phyloP scores from a whole-genome alignment of 2,113 vertebrate genomes.

The Malurus alboscapulatus region DNA sequence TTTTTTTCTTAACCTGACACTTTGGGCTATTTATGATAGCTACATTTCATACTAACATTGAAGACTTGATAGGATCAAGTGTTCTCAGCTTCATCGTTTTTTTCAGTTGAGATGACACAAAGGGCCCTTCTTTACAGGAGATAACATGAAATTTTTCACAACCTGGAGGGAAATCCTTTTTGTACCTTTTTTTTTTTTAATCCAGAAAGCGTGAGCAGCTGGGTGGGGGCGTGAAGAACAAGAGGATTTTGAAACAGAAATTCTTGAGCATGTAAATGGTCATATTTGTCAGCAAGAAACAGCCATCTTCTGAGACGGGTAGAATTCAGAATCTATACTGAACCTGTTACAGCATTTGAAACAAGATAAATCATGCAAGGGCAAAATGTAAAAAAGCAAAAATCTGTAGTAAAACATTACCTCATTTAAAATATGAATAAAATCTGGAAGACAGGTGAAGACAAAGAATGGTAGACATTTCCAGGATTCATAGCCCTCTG shows the following conservation, averaged over 20 bases:
- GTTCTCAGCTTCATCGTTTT: not conserved
- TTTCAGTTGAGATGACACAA: not conserved
- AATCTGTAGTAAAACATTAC: not conserved
- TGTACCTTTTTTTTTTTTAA: not conserved
- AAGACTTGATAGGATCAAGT: not conserved
- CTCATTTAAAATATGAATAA: not conserved
- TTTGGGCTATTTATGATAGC: not conserved
- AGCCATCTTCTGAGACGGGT: not conserved
- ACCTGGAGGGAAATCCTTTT: not conserved
- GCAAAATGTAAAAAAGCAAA: not conserved
- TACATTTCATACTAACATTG: not conserved
- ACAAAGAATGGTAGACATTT: rapidly evolving
- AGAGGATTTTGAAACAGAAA: slow-evolving; percentile 17
- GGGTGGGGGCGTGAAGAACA: slow-evolving; percentile 12
- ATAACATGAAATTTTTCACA: not conserved
- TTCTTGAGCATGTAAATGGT: not conserved
- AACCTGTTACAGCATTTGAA: not conserved
- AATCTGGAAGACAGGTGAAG: not conserved
- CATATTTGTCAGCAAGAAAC: not conserved
- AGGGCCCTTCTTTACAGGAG: not conserved
- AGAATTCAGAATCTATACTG: not conserved
- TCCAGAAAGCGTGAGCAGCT: slow-evolving; percentile 26
- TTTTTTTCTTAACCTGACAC: not conserved
- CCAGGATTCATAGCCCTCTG: not conserved
- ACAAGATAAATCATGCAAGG: not conserved